Conservation (phyloP, 1,140 invertebrate species). For the Drosophila willistoni region DNA sequence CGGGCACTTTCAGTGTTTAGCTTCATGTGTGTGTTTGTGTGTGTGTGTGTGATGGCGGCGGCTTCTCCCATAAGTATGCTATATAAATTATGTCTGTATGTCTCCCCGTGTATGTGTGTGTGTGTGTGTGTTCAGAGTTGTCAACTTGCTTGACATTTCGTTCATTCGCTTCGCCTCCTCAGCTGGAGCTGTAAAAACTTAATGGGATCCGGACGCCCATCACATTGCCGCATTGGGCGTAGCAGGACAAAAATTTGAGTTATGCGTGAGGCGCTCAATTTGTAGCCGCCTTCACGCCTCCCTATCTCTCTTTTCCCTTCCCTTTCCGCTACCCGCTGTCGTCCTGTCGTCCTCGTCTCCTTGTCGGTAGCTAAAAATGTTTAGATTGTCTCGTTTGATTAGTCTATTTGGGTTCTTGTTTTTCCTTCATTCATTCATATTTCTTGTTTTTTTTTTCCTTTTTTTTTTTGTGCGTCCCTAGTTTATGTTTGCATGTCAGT, state of each 20-base stretch:
- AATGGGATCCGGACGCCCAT: slow-evolving; percentile 14
- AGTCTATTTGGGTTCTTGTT: slow-evolving; percentile 11
- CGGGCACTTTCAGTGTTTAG: slow-evolving; percentile 6
- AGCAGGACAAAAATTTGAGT: slow-evolving; percentile 29
- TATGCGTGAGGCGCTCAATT: slow-evolving; percentile 49
- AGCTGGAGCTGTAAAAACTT: slow-evolving; percentile 20
- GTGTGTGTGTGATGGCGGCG: slow-evolving; percentile 1
- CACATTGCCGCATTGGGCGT: slow-evolving; percentile 18
- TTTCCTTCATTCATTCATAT: no score
- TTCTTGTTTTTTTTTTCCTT: not conserved
- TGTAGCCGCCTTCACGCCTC: slow-evolving; percentile 17
- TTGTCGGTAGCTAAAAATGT: slow-evolving; percentile 5
- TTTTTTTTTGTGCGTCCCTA: not conserved
- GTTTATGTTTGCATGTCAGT: slow-evolving; percentile 2
- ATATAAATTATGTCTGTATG: slow-evolving; percentile 46
- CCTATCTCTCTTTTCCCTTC: not conserved
- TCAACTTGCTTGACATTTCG: slow-evolving; percentile 38
- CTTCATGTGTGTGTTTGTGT: not conserved
- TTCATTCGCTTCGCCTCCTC: slow-evolving; percentile 14
- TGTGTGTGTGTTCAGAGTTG: slow-evolving; percentile 42
- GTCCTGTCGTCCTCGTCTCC: no score
- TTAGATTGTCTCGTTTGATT: slow-evolving; percentile 19
- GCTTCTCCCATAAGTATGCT: slow-evolving; percentile 23
- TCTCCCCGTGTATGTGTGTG: not conserved
- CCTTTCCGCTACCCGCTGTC: not conserved